Evolutionary conservation across 2,113 vertebrate genomes (phyloP), one percentile per base, ranked within the genome.

Genomic region (Phycodurus eques): DNA sequence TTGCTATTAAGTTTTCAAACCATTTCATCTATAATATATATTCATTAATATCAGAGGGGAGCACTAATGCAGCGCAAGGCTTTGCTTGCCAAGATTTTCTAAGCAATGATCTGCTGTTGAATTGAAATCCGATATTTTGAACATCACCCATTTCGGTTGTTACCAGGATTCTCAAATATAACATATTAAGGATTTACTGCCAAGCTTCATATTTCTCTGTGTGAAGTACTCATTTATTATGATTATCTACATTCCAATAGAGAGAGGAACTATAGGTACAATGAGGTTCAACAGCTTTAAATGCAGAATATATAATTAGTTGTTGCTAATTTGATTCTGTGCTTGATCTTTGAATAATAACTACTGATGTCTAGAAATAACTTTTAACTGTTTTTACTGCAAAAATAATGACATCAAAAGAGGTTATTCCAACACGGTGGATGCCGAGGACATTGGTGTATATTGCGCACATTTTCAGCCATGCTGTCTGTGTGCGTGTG

Each of bases 191-290:
- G 84, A 91, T 90, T 92, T 90, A 84, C 77, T 81, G 84, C 81
- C 83, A 85, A 80, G 83, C 84, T 88, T 89, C 87, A 82, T 84
- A 88, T 91, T 91, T 89, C 88, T 92, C 80, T 78, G 83, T 83
- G 87, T 88, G 88, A 88, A 80, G 85, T 88, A 74, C 79, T 66
- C 85, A 89, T 92, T 93, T 92, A 91, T 92, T 89, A 82, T 88
- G 90, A 92, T 93, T 92, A 93, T 89, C 89, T 90, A 76, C 87
- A 90, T 92, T 92, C 85, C 88, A 83, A 88, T 77, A 87, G 88
- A 92, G 91, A 92, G 91, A 92, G 90, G 88, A 91, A 88, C 51
- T 82, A 81, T 83, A 81, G 70, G 80, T 87, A 82, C 86, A 90
- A 87, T 82, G 87, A 87, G 83, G 88, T 90, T 88, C 84, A 74